These are phyloP conservation scores for Andrena dorsata DNA, from an alignment of 2,888 invertebrate genomes.

Conservation along the genomic window DNA sequence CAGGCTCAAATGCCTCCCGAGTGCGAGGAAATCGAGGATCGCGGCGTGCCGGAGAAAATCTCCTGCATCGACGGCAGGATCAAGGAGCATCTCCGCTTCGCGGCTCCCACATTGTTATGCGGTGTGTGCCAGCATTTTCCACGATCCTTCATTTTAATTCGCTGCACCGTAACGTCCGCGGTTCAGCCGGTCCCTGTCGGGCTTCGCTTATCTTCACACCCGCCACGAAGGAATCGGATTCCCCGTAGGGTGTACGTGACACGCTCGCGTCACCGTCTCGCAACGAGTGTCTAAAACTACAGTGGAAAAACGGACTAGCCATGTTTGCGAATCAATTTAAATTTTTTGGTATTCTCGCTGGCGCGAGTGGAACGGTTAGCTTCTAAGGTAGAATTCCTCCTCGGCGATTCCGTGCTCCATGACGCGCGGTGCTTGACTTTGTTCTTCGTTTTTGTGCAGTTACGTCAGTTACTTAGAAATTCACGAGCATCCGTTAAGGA, in stretches of 20 bases:
- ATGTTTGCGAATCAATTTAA: too few species aligned
- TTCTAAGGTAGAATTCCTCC: too few species aligned
- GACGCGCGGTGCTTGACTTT: not conserved
- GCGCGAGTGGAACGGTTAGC: too few species aligned
- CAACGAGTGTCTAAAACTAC: not conserved
- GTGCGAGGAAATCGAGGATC: slow-evolving; percentile 60
- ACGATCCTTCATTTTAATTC: not conserved
- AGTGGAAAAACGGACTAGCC: not conserved
- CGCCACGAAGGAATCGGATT: not conserved
- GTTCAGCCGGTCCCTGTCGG: not conserved
- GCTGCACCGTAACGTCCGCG: too few species aligned
- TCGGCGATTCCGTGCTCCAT: not conserved
- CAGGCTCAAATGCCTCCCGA: slow-evolving; percentile 60
- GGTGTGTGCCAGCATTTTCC: slow-evolving; percentile 61
- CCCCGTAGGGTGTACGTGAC: not conserved
- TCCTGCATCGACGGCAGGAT: slow-evolving; percentile 60
- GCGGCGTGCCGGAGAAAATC: slow-evolving; percentile 54
- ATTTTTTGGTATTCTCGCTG: too few species aligned
- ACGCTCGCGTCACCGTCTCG: not conserved
- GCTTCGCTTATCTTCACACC: not conserved
- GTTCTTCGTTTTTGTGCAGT: not conserved
- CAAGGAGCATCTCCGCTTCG: slow-evolving; percentile 60
- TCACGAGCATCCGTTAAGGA: not conserved
- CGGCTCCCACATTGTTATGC: slow-evolving; percentile 45
- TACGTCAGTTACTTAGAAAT: not conserved